Conservation (phyloP, 2,888 invertebrate species). For the Drosophila limbata region DNA sequence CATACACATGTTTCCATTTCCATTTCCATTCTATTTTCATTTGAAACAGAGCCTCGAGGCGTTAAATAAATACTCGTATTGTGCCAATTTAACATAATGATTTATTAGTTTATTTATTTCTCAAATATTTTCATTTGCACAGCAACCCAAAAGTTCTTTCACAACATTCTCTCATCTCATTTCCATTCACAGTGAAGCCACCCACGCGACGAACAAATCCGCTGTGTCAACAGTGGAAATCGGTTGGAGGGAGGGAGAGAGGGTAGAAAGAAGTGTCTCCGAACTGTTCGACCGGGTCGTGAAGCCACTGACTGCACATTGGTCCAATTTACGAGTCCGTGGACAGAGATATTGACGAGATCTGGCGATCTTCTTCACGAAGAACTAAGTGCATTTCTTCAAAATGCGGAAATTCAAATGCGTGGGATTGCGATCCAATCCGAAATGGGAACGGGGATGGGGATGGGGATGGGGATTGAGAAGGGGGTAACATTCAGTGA, state of each 20-base stretch:
- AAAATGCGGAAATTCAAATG: slow-evolving; percentile 73
- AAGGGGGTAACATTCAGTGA: slow-evolving; percentile 24
- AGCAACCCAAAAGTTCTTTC: slow-evolving; percentile 64
- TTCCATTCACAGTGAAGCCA: slow-evolving; percentile 33
- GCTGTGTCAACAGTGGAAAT: slow-evolving; percentile 40
- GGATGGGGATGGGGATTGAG: background rate
- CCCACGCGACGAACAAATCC: slow-evolving; percentile 56
- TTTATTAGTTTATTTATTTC: slow-evolving; percentile 77
- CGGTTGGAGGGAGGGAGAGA: no score
- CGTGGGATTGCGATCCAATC: slow-evolving; percentile 57
- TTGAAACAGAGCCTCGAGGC: slow-evolving; percentile 40
- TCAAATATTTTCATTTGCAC: slow-evolving; percentile 67
- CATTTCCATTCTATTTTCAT: slow-evolving; percentile 67
- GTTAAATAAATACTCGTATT: slow-evolving; percentile 61
- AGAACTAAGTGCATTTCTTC: slow-evolving; percentile 55
- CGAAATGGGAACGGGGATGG: background rate
- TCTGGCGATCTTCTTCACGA: slow-evolving; percentile 4
- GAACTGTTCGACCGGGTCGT: slow-evolving; percentile 57
- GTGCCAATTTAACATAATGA: slow-evolving; percentile 79
- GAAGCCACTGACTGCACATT: slow-evolving; percentile 52
- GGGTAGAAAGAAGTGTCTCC: slow-evolving; percentile 43
- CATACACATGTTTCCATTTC: slow-evolving; percentile 65
- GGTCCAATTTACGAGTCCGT: slow-evolving; percentile 63
- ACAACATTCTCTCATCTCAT: slow-evolving; percentile 47
- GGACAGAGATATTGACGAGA: slow-evolving; percentile 66